Percentiles rank a stretch among this genome's conserved stretches.
Conservation (phyloP, 2,888 invertebrate genomes). For the Drosophila mimica region DNA sequence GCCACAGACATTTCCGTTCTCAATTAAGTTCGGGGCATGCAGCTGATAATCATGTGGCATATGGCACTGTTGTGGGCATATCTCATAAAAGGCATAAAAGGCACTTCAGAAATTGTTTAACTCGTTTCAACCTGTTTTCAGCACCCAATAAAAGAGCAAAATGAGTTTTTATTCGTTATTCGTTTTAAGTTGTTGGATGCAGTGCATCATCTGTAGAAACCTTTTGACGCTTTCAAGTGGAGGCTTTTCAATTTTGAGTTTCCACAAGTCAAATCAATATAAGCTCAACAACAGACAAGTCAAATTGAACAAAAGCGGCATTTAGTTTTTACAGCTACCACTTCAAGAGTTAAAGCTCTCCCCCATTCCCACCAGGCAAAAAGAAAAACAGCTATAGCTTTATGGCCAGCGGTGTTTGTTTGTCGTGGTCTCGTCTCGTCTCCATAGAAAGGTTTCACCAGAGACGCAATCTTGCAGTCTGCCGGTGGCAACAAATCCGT, state of each 20-base stretch:
- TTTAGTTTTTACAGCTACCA: conserved; percentile 63
- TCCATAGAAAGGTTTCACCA: conserved; percentile 55
- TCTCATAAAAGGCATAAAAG: conserved; percentile 10
- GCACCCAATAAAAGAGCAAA: conserved; percentile 10
- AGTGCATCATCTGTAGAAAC: conserved; percentile 26
- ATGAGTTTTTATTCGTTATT: background rate
- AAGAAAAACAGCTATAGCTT: conserved; percentile 8
- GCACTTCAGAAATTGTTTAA: conserved; percentile 24
- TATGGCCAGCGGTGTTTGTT: conserved; percentile 35
- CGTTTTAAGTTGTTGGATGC: conserved; percentile 13
- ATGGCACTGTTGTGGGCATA: conserved; percentile 22
- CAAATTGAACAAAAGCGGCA: conserved; percentile 60
- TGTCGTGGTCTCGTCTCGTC: conserved; percentile 49
- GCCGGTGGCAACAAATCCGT: conserved; percentile 57
- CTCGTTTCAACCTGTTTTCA: conserved; percentile 41
- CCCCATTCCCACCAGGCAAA: background rate
- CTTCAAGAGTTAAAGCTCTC: conserved; percentile 10
- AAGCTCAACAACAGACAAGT: conserved; percentile 35
- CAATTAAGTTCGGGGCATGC: conserved; percentile 60
- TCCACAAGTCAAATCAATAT: conserved; percentile 43
- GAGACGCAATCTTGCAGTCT: conserved; percentile 37
- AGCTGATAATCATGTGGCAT: conserved; percentile 30
- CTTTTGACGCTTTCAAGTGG: conserved; percentile 58
- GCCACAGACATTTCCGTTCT: conserved; percentile 67
- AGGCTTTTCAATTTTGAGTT: conserved; percentile 39